These are phyloP conservation scores for Oscheius sp. DNA, from an alignment of 2,888 invertebrate species.

Conservation along the genomic window DNA sequence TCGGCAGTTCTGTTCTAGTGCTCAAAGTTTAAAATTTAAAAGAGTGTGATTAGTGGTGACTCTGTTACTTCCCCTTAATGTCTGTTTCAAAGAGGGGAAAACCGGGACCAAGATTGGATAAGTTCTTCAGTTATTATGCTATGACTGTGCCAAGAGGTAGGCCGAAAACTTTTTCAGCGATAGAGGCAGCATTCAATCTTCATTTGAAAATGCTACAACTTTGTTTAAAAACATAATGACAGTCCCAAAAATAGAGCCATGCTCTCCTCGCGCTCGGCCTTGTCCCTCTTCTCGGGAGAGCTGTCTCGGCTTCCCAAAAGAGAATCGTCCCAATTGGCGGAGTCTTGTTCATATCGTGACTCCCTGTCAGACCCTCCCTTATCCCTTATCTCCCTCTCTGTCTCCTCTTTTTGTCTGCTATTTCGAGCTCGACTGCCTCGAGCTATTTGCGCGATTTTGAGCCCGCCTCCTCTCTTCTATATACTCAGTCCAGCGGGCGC, in stretches of 20 bases:
- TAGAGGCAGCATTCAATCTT: background rate
- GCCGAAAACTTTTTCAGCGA: too few species aligned
- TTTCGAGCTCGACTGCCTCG: conserved; percentile 35
- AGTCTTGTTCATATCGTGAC: conserved; percentile 38
- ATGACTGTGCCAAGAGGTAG: too few species aligned
- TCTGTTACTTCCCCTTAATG: too few species aligned
- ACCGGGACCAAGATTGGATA: too few species aligned
- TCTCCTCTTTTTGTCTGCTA: conserved; percentile 33
- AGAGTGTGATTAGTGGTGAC: too few species aligned
- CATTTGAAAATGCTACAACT: background rate
- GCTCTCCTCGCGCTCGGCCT: conserved; percentile 7
- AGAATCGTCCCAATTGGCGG: conserved; percentile 34
- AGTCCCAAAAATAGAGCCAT: background rate
- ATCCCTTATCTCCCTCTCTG: conserved; percentile 38
- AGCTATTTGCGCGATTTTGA: conserved; percentile 39
- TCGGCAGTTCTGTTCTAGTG: too few species aligned
- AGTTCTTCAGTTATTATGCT: too few species aligned
- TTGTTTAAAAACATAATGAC: background rate
- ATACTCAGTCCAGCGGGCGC: conserved; percentile 32
- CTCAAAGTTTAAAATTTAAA: too few species aligned
- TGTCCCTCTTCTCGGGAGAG: conserved; percentile 23
- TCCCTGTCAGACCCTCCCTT: conserved; percentile 37
- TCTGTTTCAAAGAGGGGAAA: too few species aligned
- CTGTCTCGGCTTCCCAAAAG: conserved; percentile 34
- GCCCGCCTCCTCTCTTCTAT: conserved; percentile 33